Conservation (phyloP, 2,113 vertebrate species). For the Morone saxatilis region DNA sequence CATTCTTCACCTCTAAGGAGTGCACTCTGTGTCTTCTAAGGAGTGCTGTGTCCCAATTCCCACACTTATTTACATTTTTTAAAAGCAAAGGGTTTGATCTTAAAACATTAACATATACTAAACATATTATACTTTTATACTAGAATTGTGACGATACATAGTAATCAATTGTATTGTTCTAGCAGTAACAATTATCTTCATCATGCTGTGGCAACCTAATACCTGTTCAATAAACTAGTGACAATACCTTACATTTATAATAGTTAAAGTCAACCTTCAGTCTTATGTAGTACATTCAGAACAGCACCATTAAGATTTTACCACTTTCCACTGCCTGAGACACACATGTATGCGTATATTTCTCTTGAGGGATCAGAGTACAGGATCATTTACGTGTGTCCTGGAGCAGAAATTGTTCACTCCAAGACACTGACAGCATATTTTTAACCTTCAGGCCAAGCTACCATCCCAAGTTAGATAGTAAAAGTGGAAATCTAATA, state of each 20-base stretch:
- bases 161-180: too few relatives aligned
- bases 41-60: not conserved
- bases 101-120: not conserved
- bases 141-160: too few relatives aligned
- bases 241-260: not conserved
- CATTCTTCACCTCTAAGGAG: conserved; percentile 17
- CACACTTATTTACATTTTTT: not conserved
- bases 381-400: conserved; percentile 35
- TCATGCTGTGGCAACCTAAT: not conserved
- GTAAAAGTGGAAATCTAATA: conserved; percentile 36
- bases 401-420: conserved; percentile 35
- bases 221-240: not conserved
- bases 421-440: conserved; percentile 22
- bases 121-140: not conserved
- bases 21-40: not conserved
- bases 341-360: conserved; percentile 1
- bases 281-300: not conserved
- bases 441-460: conserved; percentile 42
- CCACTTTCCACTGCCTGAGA: conserved; percentile 4
- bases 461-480: conserved; percentile 14
- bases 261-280: not conserved
- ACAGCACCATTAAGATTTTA: not conserved
- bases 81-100: not conserved
- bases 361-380: conserved; percentile 4
- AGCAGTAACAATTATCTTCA: not conserved